A percentile compares a stretch with the other conserved stretches of the same genome.
phyloP scores from a whole-genome alignment of 2,888 invertebrate genomes.

The Hyppa rectilinea region DNA sequence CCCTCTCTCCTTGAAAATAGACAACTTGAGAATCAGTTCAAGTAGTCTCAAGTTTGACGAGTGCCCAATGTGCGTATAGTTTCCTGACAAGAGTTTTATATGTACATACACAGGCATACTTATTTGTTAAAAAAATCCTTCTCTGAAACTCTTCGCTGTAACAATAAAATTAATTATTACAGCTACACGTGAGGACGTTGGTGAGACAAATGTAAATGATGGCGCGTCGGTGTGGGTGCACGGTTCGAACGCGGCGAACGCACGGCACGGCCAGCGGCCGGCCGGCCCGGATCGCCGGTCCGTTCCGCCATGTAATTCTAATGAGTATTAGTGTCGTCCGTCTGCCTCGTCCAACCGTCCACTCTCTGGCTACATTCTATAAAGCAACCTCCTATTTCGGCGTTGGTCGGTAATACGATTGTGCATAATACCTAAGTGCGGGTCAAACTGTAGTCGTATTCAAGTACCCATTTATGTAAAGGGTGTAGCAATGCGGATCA shows the following conservation, averaged over 20 bases:
- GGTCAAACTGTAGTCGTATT: slow-evolving; percentile 62
- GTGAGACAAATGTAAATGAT: slow-evolving; percentile 61
- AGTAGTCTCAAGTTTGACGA: neutral
- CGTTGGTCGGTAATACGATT: slow-evolving; percentile 74
- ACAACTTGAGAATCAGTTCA: neutral
- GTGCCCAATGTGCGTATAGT: neutral
- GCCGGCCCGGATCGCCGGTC: slow-evolving; percentile 58
- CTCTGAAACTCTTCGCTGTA: slow-evolving; percentile 7
- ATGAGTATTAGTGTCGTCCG: slow-evolving; percentile 89
- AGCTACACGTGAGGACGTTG: slow-evolving; percentile 37
- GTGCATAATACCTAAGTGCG: slow-evolving; percentile 69
- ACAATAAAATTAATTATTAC: slow-evolving; percentile 35
- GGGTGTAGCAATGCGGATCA: slow-evolving; percentile 45
- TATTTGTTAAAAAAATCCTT: neutral
- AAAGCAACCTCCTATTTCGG: slow-evolving; percentile 74
- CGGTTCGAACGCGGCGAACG: slow-evolving; percentile 44
- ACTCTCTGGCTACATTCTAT: slow-evolving; percentile 72
- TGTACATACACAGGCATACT: neutral
- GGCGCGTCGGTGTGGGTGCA: slow-evolving; percentile 41
- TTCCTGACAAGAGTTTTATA: neutral
- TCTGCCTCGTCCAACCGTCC: slow-evolving; percentile 74
- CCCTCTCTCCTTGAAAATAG: neutral
- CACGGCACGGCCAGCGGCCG: slow-evolving; percentile 29
- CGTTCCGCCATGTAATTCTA: slow-evolving; percentile 90
- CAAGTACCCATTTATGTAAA: slow-evolving; percentile 58